Percentiles rank a stretch among this genome's conserved stretches.
Conservation (phyloP, 2,888 invertebrate genomes). For the Bhutanitis thaidina region DNA sequence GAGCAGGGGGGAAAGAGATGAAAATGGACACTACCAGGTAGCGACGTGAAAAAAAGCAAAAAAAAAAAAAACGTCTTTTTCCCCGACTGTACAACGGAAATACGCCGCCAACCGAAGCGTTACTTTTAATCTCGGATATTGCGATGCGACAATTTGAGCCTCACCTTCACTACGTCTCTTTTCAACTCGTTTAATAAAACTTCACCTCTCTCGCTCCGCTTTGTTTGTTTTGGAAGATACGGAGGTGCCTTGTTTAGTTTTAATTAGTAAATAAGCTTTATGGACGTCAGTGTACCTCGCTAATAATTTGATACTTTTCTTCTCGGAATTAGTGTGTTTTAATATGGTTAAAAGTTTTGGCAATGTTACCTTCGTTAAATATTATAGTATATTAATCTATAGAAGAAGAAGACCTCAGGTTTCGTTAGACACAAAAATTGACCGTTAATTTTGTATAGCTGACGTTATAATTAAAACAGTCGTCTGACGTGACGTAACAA, state of each 20-base stretch:
- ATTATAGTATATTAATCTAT: too few species aligned
- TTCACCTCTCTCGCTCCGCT: conserved; percentile 31
- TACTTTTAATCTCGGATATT: conserved; percentile 77
- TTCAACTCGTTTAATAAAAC: conserved; percentile 23
- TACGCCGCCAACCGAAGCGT: conserved; percentile 67
- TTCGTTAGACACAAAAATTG: too few species aligned
- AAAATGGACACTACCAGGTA: conserved; percentile 22
- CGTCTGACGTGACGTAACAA: too few species aligned
- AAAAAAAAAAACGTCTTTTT: conserved; percentile 33
- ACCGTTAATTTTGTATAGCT: too few species aligned
- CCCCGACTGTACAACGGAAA: conserved; percentile 46
- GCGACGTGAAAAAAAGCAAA: conserved; percentile 26
- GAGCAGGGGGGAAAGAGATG: conserved; percentile 10
- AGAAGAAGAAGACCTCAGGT: too few species aligned
- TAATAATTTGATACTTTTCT: neutral
- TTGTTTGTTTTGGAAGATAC: conserved; percentile 19
- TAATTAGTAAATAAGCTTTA: conserved; percentile 22
- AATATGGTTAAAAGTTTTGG: too few species aligned
- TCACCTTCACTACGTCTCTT: conserved; percentile 37
- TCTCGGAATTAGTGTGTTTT: too few species aligned
- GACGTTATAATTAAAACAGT: too few species aligned
- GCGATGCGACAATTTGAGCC: conserved; percentile 63
- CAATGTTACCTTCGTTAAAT: too few species aligned
- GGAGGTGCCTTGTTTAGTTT: conserved; percentile 20
- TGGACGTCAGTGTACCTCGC: conserved; percentile 14